These are phyloP conservation scores for Pantherophis alleghaniensis DNA, from an alignment of 2,797 vertebrate species.

Conservation along the genomic window DNA sequence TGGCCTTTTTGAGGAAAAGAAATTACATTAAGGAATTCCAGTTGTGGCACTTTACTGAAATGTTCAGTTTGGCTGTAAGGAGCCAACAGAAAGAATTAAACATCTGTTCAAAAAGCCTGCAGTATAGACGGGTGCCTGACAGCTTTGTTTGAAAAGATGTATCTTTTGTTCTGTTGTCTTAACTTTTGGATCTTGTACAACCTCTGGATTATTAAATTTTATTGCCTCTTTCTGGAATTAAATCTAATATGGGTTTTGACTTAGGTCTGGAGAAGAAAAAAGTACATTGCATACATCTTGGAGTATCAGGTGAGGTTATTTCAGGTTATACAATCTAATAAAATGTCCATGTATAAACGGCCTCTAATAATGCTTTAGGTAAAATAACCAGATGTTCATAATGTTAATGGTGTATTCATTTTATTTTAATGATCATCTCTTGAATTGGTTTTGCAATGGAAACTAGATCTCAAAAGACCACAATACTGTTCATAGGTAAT, in stretches of 20 bases:
- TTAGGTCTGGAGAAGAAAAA: neutral
- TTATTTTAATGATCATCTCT: neutral
- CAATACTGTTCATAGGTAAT: neutral
- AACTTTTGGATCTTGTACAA: neutral
- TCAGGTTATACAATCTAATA: neutral
- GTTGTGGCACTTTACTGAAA: neutral
- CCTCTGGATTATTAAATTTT: neutral
- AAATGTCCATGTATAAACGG: neutral
- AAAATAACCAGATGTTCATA: neutral
- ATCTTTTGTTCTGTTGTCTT: neutral
- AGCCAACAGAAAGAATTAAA: neutral
- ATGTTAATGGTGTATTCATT: neutral
- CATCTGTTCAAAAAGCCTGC: neutral
- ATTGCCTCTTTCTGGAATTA: neutral
- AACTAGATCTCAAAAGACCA: neutral
- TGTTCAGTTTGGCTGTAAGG: neutral
- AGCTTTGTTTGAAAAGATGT: neutral
- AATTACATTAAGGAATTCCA: neutral
- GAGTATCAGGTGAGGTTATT: neutral
- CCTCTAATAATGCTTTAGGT: neutral
- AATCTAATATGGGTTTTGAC: neutral
- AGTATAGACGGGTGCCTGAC: neutral
- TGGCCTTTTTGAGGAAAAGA: neutral
- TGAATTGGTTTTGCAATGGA: neutral
- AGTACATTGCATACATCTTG: neutral